Conservation (phyloP, 2,797 vertebrate species). For the Poliocrania exsul region DNA sequence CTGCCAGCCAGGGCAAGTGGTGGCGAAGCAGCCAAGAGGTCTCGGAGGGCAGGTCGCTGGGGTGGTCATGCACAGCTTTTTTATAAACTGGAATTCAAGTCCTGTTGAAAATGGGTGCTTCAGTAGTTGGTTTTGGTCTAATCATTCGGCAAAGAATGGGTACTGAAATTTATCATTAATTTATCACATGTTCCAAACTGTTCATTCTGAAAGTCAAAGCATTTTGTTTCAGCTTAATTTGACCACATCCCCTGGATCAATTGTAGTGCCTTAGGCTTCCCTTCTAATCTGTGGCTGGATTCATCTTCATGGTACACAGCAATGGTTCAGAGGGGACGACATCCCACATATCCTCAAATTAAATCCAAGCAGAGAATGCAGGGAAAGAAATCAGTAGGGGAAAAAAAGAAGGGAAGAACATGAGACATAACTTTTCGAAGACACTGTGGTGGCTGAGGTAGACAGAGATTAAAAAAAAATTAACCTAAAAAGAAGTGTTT, state of each 20-base stretch:
- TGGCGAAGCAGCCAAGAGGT: background rate
- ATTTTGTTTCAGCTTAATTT: conserved; percentile 10
- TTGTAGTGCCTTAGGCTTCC: background rate
- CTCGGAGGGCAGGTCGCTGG: background rate
- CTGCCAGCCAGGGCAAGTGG: background rate
- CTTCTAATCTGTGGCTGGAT: background rate
- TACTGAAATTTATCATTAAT: background rate
- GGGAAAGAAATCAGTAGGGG: background rate
- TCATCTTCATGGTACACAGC: background rate
- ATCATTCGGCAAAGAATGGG: background rate
- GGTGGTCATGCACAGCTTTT: background rate
- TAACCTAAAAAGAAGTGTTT: conserved; percentile 11
- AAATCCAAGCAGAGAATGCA: background rate
- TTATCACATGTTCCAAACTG: background rate
- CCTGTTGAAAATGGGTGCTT: background rate
- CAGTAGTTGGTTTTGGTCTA: background rate
- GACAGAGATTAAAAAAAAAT: background rate
- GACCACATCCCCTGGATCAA: background rate
- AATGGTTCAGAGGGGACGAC: background rate
- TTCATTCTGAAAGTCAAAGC: background rate
- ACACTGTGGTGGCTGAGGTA: background rate
- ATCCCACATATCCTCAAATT: background rate
- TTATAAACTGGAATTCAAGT: background rate
- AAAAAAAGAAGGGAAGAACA: background rate
- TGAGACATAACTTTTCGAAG: background rate